Conservation (phyloP, 2,888 invertebrate genomes). For the Rosalia funebris region DNA sequence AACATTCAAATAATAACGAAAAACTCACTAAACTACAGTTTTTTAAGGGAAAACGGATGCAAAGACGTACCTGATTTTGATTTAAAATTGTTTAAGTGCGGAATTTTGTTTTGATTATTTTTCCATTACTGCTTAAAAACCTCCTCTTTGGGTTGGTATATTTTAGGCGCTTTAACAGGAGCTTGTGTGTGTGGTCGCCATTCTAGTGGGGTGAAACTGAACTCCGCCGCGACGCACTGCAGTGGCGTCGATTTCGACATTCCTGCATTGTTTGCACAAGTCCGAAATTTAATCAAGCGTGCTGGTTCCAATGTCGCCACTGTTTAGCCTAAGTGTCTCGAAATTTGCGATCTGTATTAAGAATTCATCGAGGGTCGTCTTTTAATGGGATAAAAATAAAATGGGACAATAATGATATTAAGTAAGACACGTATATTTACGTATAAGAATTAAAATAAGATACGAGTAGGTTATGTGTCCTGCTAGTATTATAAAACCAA, state of each 20-base stretch:
- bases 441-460: no score
- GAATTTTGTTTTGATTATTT: slow-evolving; percentile 41
- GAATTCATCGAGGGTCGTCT: no score
- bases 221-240: slow-evolving; percentile 51
- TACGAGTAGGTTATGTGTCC: no score
- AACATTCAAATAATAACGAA: neutral
- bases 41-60: neutral
- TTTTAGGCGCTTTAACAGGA: slow-evolving; percentile 33
- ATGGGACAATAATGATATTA: no score
- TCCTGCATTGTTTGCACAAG: slow-evolving; percentile 29
- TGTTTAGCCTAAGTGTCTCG: neutral
- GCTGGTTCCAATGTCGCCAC: slow-evolving; percentile 1
- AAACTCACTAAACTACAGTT: neutral
- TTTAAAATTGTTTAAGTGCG: slow-evolving; percentile 41
- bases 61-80: slow-evolving; percentile 45
- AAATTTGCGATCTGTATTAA: neutral
- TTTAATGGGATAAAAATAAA: no score
- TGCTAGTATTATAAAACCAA: no score
- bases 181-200: slow-evolving; percentile 45
- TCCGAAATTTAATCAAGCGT: slow-evolving; percentile 21
- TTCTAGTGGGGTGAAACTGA: slow-evolving; percentile 46
- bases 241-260: slow-evolving; percentile 46
- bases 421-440: no score
- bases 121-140: slow-evolving; percentile 12
- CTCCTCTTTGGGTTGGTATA: neutral